These are phyloP conservation scores for Rotaria socialis DNA, from an alignment of 2,888 invertebrate genomes.

Conservation along the genomic window DNA sequence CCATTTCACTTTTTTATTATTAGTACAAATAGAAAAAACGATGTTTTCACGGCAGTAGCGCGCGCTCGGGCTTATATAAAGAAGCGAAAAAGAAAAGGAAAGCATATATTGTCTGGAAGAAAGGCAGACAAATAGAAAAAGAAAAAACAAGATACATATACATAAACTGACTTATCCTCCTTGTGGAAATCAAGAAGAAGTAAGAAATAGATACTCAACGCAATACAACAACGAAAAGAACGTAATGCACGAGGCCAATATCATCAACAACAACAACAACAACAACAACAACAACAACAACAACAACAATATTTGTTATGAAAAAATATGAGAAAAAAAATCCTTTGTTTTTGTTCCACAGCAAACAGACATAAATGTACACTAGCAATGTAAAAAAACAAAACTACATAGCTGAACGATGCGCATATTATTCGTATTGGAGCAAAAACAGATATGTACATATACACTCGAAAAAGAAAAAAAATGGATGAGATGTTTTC, in stretches of 20 bases:
- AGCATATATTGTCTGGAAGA: conserved; percentile 2
- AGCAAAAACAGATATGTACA: neutral
- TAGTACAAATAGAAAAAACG: conserved; percentile 13
- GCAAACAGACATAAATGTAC: conserved; percentile 1
- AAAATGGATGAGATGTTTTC: neutral
- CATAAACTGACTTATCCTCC: neutral
- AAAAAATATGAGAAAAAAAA: neutral
- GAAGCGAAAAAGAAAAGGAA: neutral
- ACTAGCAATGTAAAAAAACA: conserved; percentile 4
- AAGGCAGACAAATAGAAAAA: neutral
- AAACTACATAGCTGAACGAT: conserved; percentile 13
- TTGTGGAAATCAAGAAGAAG: conserved; percentile 23
- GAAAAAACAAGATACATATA: neutral
- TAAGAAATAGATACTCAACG: neutral
- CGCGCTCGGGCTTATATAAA: neutral
- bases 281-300: neutral
- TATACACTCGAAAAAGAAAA: neutral
- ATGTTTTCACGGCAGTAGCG: neutral
- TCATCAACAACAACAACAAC: neutral
- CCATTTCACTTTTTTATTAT: conserved; percentile 16
- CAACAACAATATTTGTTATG: conserved; percentile 8
- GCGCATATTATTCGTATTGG: neutral
- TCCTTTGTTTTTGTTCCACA: conserved; percentile 12
- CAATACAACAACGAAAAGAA: neutral
- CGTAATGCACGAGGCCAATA: neutral